These are phyloP conservation scores for Hylyphantes graminicola DNA, from an alignment of 1,140 invertebrate genomes.

Conservation along the genomic window DNA sequence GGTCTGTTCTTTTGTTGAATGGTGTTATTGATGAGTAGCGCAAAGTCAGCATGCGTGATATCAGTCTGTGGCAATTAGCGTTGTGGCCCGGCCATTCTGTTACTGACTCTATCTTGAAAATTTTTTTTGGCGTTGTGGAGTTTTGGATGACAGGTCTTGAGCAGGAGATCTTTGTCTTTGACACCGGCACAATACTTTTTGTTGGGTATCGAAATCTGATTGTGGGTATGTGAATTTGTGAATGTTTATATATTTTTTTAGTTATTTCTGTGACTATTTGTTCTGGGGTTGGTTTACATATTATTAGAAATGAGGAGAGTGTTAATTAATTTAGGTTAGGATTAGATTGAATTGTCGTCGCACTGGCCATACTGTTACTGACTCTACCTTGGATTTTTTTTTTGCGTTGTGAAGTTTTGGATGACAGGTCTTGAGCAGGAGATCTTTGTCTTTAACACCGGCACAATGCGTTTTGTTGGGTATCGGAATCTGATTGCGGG, in stretches of 20 bases:
- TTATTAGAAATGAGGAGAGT: no score
- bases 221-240: no score
- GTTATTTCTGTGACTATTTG: no score
- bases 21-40: slow-evolving; percentile 32
- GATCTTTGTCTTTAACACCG: no score
- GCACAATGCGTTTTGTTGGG: no score
- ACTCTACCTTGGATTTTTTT: slow-evolving; percentile 26
- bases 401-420: not conserved
- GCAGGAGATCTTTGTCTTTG: not conserved
- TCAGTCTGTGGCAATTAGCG: slow-evolving; percentile 18
- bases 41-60: slow-evolving; percentile 34
- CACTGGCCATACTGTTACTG: slow-evolving; percentile 28
- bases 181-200: no score
- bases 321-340: no score
- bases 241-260: no score
- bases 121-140: slow-evolving; percentile 12
- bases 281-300: no score
- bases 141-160: slow-evolving; percentile 23
- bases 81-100: slow-evolving; percentile 29
- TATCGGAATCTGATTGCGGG: no score
- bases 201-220: no score
- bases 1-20: slow-evolving; percentile 35
- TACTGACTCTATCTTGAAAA: slow-evolving; percentile 25
- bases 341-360: no score
- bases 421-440: slow-evolving; percentile 26